Conservation (phyloP, 2,113 vertebrate species). For the Entomyzon cyanotis region DNA sequence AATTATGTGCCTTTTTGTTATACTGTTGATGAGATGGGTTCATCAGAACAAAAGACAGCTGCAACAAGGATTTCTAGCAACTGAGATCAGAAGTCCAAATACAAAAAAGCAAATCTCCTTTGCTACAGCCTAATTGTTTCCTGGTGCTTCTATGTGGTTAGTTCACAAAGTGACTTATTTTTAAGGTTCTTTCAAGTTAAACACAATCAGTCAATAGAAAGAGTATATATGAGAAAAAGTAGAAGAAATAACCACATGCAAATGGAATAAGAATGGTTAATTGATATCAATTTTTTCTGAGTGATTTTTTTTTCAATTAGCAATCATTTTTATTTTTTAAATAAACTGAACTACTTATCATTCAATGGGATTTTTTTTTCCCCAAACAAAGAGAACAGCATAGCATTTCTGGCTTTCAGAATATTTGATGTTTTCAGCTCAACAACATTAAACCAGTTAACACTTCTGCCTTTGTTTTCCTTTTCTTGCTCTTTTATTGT, state of each 20-base stretch:
- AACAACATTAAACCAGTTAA: not conserved
- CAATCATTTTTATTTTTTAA: not conserved
- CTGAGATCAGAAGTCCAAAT: not conserved
- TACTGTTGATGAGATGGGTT: not conserved
- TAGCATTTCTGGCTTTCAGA: not conserved
- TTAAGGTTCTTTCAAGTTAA: not conserved
- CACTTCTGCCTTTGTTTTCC: not conserved
- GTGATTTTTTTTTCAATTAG: not conserved
- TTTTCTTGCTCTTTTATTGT: not conserved
- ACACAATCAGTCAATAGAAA: not conserved
- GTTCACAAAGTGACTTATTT: not conserved
- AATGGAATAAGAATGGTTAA: not conserved
- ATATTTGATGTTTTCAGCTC: not conserved
- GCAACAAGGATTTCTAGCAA: not conserved
- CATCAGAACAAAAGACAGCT: not conserved
- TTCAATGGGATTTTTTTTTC: not conserved
- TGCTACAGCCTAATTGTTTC: not conserved
- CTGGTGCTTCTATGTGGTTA: not conserved
- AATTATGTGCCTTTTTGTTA: not conserved
- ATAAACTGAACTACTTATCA: not conserved
- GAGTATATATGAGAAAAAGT: not conserved
- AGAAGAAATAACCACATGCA: not conserved
- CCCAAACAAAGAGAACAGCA: not conserved
- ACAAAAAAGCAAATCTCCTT: not conserved
- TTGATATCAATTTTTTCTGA: not conserved